These are phyloP conservation scores for Amphiprion percula DNA, from an alignment of 2,113 vertebrate genomes.

Conservation along the genomic window DNA sequence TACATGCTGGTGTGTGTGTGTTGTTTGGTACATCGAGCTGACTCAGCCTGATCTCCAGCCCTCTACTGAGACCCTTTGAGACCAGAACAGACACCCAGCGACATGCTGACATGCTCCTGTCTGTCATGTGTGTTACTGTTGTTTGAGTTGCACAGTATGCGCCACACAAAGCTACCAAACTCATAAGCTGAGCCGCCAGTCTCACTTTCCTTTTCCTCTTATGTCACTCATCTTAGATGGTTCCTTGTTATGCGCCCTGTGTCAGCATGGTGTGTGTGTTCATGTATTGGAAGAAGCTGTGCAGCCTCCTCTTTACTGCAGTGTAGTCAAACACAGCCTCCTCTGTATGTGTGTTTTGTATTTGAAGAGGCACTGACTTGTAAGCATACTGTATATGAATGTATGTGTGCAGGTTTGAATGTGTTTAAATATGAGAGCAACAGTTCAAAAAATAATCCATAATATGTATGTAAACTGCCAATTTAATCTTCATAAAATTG, in stretches of 20 bases:
- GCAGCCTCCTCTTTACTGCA: background rate
- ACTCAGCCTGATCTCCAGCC: slow-evolving; percentile 77
- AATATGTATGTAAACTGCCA: too few species aligned
- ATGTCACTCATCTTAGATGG: slow-evolving; percentile 10
- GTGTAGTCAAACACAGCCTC: too few species aligned
- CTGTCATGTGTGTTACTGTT: slow-evolving; percentile 44
- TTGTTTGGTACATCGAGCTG: slow-evolving; percentile 58
- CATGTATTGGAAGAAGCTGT: background rate
- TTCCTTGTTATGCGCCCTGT: slow-evolving; percentile 13
- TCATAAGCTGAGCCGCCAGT: background rate
- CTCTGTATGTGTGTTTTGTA: slow-evolving; percentile 8
- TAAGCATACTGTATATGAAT: background rate
- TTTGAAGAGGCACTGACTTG: slow-evolving; percentile 25
- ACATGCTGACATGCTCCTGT: slow-evolving; percentile 56
- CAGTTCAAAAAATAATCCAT: too few species aligned
- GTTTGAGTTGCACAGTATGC: background rate
- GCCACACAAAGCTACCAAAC: slow-evolving; percentile 20
- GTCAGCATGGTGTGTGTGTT: slow-evolving; percentile 17
- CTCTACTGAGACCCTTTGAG: slow-evolving; percentile 73
- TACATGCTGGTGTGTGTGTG: slow-evolving; percentile 16
- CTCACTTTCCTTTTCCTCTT: slow-evolving; percentile 12
- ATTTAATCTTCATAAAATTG: too few species aligned
- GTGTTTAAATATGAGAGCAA: too few species aligned
- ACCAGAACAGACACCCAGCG: slow-evolving; percentile 55
- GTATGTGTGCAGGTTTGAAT: background rate